Conservation (phyloP, 2,888 invertebrate genomes). For the Pollenia angustigena region DNA sequence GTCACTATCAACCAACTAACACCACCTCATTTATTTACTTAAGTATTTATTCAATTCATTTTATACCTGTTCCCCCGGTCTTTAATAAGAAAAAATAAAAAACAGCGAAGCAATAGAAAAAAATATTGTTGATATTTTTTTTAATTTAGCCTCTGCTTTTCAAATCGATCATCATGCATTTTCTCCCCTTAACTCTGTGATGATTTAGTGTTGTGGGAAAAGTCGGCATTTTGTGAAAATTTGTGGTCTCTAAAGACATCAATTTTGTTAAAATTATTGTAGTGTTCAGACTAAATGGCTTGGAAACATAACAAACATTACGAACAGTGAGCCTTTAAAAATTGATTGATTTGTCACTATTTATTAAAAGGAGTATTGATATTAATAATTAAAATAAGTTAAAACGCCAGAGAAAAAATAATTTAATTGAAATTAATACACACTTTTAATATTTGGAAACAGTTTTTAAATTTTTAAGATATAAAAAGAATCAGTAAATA, state of each 20-base stretch:
- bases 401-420: not conserved
- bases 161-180: conserved; percentile 45
- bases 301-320: not conserved
- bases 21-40: conserved; percentile 54
- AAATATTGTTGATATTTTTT: conserved; percentile 34
- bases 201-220: conserved; percentile 75
- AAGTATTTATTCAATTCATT: conserved; percentile 57
- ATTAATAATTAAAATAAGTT: not conserved
- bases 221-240: conserved; percentile 30
- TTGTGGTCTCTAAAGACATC: conserved; percentile 33
- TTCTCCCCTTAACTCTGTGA: conserved; percentile 19
- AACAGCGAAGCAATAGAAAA: conserved; percentile 14
- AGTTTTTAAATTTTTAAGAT: too few species aligned
- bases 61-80: conserved; percentile 61
- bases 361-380: not conserved
- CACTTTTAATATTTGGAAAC: too few species aligned
- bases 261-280: conserved; percentile 41
- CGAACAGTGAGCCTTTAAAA: conserved; percentile 1
- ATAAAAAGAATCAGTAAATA: too few species aligned
- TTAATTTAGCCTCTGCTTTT: conserved; percentile 17
- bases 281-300: conserved; percentile 9
- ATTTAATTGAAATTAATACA: not conserved
- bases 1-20: conserved; percentile 26
- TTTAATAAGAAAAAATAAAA: conserved; percentile 11
- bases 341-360: conserved; percentile 67